Conservation (phyloP, 2,113 vertebrate genomes). For the Himantopus leucocephalus region DNA sequence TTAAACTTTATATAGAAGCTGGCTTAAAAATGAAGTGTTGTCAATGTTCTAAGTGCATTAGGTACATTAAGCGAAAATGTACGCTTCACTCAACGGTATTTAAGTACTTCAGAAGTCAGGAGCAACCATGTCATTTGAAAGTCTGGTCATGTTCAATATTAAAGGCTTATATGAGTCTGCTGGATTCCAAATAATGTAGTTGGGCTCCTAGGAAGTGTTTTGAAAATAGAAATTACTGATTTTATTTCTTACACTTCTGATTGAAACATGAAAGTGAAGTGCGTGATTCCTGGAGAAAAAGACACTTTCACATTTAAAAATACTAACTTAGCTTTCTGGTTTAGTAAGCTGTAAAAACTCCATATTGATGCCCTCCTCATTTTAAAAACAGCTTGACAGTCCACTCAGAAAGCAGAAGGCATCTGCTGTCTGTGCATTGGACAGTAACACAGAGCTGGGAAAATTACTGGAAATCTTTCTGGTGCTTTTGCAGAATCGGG, state of each 20-base stretch:
- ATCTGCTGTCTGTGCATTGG: neutral
- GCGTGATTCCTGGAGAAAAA: neutral
- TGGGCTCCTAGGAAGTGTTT: neutral
- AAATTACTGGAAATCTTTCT: neutral
- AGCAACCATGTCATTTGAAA: neutral
- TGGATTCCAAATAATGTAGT: neutral
- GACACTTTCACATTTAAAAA: neutral
- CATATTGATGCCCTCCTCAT: neutral
- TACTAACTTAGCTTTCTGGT: neutral
- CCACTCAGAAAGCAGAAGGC: neutral
- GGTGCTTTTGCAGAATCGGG: neutral
- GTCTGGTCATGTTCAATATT: neutral
- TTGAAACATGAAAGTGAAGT: neutral
- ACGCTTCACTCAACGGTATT: neutral
- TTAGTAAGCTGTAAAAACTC: neutral
- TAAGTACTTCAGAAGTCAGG: conserved; percentile 46
- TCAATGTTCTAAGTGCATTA: conserved; percentile 45
- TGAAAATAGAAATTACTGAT: neutral
- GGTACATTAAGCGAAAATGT: conserved; percentile 14
- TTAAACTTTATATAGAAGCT: conserved; percentile 47
- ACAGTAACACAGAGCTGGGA: neutral
- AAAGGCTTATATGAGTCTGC: neutral
- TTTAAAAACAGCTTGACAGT: neutral
- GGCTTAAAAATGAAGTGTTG: conserved; percentile 44
- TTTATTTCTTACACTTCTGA: neutral